Percentiles rank a stretch among this genome's conserved stretches.
These are phyloP conservation scores for Chloropsis hardwickii DNA, from an alignment of 2,113 vertebrate species.

Conservation along the genomic window DNA sequence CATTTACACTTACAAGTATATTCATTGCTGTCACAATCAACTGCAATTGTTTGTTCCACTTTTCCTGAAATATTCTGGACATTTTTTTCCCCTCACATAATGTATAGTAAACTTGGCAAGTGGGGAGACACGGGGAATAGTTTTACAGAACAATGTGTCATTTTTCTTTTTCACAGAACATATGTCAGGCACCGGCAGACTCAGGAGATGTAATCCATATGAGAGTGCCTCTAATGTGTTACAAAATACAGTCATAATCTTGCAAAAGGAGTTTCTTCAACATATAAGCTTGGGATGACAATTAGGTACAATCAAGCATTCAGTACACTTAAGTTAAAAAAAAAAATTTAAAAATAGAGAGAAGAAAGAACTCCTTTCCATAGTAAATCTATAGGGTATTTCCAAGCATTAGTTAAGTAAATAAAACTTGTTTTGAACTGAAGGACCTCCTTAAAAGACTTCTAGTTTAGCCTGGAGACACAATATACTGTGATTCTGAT, in stretches of 20 bases:
- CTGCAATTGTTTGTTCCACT: neutral
- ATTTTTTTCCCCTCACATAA: neutral
- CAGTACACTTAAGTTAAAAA: neutral
- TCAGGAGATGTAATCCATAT: slow-evolving; percentile 37
- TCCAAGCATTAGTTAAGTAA: neutral
- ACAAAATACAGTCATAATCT: neutral
- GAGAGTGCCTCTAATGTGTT: neutral
- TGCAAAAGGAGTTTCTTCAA: neutral
- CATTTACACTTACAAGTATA: neutral
- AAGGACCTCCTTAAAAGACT: neutral
- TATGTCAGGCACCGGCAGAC: slow-evolving; percentile 7
- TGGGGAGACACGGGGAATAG: neutral
- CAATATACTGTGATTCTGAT: neutral
- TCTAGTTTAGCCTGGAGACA: neutral
- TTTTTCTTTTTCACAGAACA: slow-evolving; percentile 29
- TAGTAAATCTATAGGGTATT: neutral
- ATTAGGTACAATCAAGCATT: neutral
- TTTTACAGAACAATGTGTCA: slow-evolving; percentile 16
- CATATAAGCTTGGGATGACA: neutral
- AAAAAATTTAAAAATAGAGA: neutral
- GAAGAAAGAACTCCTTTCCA: neutral
- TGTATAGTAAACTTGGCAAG: slow-evolving; percentile 7
- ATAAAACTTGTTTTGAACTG: neutral
- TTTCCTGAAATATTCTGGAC: neutral
- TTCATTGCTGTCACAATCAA: neutral